Conservation (phyloP, 2,113 vertebrate species). For the Holacanthus passer region DNA sequence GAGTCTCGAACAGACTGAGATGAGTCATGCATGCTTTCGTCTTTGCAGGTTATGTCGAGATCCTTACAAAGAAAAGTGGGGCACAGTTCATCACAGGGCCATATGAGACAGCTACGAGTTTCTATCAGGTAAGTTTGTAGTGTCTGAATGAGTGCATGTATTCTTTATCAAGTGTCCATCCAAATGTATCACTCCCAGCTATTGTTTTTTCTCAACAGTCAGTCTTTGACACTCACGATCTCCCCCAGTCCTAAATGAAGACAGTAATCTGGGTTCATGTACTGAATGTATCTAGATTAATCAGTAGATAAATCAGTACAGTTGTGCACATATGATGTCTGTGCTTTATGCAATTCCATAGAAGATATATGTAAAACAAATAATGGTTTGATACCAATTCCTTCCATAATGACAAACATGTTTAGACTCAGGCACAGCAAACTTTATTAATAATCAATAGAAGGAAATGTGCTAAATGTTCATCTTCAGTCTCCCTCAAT, state of each 20-base stretch:
- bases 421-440: not conserved
- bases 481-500: not conserved
- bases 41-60: conserved; percentile 51
- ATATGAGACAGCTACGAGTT: conserved; percentile 1
- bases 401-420: not conserved
- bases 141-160: not conserved
- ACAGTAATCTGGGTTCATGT: not conserved
- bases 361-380: too few species aligned
- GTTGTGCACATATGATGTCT: too few species aligned
- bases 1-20: not conserved
- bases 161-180: not conserved
- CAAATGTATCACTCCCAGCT: not conserved
- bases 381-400: too few species aligned
- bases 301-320: too few species aligned
- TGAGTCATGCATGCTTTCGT: conserved; percentile 10
- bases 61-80: conserved; percentile 12
- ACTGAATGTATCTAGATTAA: not conserved
- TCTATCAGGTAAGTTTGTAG: conserved; percentile 28
- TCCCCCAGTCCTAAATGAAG: not conserved
- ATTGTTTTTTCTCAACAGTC: not conserved
- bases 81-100: conserved; percentile 13
- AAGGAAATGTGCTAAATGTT: not conserved
- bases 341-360: too few species aligned
- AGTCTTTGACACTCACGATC: not conserved
- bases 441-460: not conserved